These are phyloP conservation scores for Cervus canadensis DNA, from an alignment of 2,113 vertebrate genomes.

Conservation along the genomic window DNA sequence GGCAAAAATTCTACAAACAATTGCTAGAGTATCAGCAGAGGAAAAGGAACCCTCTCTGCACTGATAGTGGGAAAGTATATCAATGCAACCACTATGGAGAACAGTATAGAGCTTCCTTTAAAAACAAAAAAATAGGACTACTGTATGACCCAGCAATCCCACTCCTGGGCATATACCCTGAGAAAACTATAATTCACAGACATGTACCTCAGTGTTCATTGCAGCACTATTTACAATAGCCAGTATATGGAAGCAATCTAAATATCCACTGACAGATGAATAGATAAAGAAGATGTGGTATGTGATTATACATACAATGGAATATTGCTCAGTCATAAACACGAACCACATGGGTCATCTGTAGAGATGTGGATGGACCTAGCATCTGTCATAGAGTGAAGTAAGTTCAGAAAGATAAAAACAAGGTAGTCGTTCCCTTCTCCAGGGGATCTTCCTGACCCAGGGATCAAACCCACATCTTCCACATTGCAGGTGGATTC, in stretches of 20 bases:
- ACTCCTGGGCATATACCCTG: neutral
- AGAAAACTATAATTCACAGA: neutral
- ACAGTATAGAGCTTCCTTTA: neutral
- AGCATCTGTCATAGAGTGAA: neutral
- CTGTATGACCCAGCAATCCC: neutral
- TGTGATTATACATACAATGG: neutral
- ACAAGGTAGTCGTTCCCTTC: too few relatives aligned
- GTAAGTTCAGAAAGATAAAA: neutral
- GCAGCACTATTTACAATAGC: neutral
- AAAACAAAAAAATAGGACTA: neutral
- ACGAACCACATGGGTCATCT: neutral
- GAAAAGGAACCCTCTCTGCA: neutral
- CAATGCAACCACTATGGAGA: neutral
- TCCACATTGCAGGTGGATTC: too few relatives aligned
- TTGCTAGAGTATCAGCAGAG: neutral
- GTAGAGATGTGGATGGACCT: neutral
- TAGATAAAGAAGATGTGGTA: neutral
- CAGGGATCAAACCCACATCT: too few relatives aligned
- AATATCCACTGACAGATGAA: neutral
- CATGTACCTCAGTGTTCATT: neutral
- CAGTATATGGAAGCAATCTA: neutral
- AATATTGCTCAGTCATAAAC: neutral
- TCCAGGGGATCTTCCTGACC: too few relatives aligned
- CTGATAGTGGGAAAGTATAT: neutral
- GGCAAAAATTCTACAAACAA: neutral